Base-by-base conservation (phyloP, 2,888 invertebrate species). In the Ditylenchus weischeri region DNA sequence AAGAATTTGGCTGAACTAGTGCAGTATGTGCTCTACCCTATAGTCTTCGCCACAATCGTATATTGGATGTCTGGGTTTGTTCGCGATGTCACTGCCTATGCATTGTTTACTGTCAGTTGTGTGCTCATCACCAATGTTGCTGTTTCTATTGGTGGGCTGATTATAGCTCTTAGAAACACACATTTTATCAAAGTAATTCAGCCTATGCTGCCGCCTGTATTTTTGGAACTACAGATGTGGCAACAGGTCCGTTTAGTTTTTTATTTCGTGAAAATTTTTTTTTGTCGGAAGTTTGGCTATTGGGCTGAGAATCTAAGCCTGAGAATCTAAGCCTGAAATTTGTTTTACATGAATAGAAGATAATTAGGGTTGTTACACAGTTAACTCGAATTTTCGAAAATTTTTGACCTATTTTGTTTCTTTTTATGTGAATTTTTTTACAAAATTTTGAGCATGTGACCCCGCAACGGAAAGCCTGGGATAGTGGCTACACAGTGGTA, bases 131-230 rank as follows among this genome's bases (percentile, higher is more conserved):
- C 78, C 51, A 81, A 82, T 60, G 72, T 78, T 13, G 80, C 78
- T 19, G 73, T 82, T 50, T 83, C 81, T 8, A 74, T 82, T 23
- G 77, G 79, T 71, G 36, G 11, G 57, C 61, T 49, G n/a, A 0
- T 43, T n/a, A n/a, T 35, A 66, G 15, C 15, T 0, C 15, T 47
- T 8, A 15, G 29, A 13, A 36, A 43, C 21, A 5, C n/a, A 10
- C 18, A 43, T 15, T n/a, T 6, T 13, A 35, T 62, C n/a, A 54
- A 72, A 71, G 69, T 47, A 18, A 7, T 85, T 19, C 85, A 92
- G 92, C 94, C 50, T 95, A 94, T 84, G 86, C 93, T 76, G 90
- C 94, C 82, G 93, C 94, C 0, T 92, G 93, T 76, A 86, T 90
- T 0, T 90, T 92, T 76, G 89, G 88, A 1, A 36, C 66, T n/a